phyloP scores from a whole-genome alignment of 2,888 invertebrate species.

The Rotaria macrura region DNA sequence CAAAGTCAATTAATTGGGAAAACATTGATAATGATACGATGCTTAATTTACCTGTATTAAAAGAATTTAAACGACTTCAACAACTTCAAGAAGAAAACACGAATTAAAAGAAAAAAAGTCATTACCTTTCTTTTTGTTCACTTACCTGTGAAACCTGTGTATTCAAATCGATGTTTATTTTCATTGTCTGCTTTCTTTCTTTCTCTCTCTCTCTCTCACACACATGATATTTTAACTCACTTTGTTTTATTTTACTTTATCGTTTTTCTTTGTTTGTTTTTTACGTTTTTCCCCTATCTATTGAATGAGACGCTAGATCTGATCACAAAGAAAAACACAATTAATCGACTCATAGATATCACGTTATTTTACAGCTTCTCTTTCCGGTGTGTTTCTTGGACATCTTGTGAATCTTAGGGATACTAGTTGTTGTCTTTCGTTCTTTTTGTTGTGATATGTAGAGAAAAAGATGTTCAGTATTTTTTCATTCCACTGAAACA shows the following conservation, averaged over 20 bases:
- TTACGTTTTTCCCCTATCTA: neutral
- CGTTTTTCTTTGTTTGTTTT: neutral
- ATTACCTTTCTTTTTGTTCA: neutral
- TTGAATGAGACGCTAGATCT: neutral
- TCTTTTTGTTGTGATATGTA: neutral
- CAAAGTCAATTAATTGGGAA: neutral
- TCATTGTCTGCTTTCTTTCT: neutral
- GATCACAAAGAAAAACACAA: neutral
- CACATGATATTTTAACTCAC: neutral
- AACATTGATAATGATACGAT: constrained; percentile 19
- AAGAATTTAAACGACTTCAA: constrained; percentile 20
- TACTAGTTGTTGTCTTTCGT: neutral
- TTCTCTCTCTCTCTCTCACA: neutral
- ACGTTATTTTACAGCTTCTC: neutral
- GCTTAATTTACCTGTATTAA: constrained; percentile 20
- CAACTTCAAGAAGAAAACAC: neutral
- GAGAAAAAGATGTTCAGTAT: neutral
- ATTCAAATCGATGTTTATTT: constrained; percentile 8
- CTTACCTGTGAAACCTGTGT: neutral
- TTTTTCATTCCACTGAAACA: neutral
- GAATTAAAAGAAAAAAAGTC: neutral
- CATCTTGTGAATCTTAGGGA: neutral
- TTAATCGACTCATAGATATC: neutral
- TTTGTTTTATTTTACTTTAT: neutral
- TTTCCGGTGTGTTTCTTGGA: neutral